Percentiles rank a stretch among this genome's conserved stretches.
phyloP scores from a whole-genome alignment of 2,888 invertebrate species.

The Stegophylla sp. region DNA sequence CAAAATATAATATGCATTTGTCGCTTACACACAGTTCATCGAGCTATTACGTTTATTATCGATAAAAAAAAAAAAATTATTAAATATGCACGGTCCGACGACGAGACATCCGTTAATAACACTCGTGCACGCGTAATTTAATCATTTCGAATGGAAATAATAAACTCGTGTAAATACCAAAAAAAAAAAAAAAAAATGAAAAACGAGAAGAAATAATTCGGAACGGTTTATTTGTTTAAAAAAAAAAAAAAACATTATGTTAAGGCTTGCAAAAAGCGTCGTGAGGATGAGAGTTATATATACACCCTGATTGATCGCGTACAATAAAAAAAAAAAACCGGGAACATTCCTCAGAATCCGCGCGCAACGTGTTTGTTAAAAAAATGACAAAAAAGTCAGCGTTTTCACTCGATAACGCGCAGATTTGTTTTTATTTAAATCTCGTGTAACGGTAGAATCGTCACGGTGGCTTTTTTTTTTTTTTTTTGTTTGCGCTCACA shows the following conservation, averaged over 20 bases:
- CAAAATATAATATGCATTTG: too few species aligned
- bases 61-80: too few species aligned
- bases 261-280: neutral
- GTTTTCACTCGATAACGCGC: constrained; percentile 33
- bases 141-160: too few species aligned
- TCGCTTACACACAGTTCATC: too few species aligned
- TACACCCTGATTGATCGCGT: constrained; percentile 14
- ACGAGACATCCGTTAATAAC: too few species aligned
- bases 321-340: constrained; percentile 10
- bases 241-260: neutral
- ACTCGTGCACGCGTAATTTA: too few species aligned
- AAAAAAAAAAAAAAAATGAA: too few species aligned
- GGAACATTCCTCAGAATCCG: neutral
- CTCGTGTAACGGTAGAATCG: neutral
- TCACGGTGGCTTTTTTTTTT: constrained; percentile 22
- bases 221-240: too few species aligned
- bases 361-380: neutral
- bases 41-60: too few species aligned
- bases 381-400: neutral
- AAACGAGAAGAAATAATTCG: too few species aligned
- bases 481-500: constrained; percentile 7
- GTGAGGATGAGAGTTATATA: neutral
- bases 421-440: constrained; percentile 31
- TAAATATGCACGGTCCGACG: too few species aligned
- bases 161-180: too few species aligned